Evolutionary conservation across 2,113 vertebrate genomes (phyloP).

Genomic region (Climacteris rufus): DNA sequence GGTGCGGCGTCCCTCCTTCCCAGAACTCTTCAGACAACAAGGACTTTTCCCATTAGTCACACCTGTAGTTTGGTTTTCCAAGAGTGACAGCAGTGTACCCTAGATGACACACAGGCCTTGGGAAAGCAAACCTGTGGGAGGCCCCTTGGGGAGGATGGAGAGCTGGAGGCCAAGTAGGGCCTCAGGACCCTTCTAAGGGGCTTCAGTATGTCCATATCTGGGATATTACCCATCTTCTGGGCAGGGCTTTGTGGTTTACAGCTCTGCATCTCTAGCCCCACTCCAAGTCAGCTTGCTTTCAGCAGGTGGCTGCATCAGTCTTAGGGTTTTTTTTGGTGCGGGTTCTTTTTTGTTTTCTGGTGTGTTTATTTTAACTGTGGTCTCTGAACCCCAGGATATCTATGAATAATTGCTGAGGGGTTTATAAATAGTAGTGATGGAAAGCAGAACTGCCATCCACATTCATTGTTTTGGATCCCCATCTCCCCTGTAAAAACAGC

Average conservation of each 20-base stretch:
- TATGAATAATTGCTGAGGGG: neutral
- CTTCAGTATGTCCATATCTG: neutral
- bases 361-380: neutral
- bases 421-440: neutral
- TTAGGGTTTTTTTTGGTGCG: neutral
- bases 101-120: fast-evolving
- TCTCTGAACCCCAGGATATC: neutral
- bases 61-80: neutral
- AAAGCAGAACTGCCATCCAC: neutral
- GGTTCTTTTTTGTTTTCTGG: neutral
- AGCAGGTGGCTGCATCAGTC: neutral
- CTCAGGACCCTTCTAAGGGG: neutral
- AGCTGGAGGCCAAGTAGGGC: neutral
- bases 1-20: neutral
- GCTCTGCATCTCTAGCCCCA: neutral
- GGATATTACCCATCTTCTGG: neutral
- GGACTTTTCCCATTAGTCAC: neutral
- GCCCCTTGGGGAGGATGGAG: neutral
- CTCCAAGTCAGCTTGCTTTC: neutral
- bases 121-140: neutral
- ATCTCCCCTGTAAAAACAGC: neutral
- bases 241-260: neutral
- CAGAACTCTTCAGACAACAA: neutral
- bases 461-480: neutral
- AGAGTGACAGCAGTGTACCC: neutral